Base-by-base conservation (phyloP, 2,888 invertebrate genomes). In the Pandemis corylana region DNA sequence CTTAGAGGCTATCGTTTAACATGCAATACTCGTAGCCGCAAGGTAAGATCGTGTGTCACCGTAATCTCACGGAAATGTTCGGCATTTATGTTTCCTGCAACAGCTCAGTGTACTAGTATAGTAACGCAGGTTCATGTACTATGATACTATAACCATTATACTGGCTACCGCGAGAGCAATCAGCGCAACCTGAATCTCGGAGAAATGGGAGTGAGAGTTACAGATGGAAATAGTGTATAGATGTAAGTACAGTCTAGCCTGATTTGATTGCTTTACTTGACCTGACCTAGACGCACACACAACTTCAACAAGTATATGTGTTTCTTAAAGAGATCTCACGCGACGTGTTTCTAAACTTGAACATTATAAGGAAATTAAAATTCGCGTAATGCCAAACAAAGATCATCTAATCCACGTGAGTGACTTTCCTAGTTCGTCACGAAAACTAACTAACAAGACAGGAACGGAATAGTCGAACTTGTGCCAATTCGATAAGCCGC, bases 401-500 rank as follows among this genome's bases (percentile, higher is more conserved):
- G 10, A 10, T 12, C 7, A 28, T 59, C 59, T 28, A 59, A 28
- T 28, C 28, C 59, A 59, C 20, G 59, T 59, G 5, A 10, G 7
- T 28, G 42, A 15, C 41, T 41, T 63, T 46, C n/a, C 13, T 41
- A 68, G 28, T 64, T 64, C 61, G 44, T 62, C 20, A 67, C 51
- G 46, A 46, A n/a, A 46, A 44, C 15, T 20, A 20, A 56, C 56
- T 15, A n/a, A 28, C 36, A 68, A 46, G n/a, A 65, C 36, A 65
- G 56, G 20, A 65, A 68, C 68, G 46, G 49, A 69, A 74, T 80
- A 81, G 79, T 79, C 81, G 82, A 89, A 89, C 86, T 86, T 87
- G 89, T 82, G 84, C 87, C 82, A 85, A 85, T 87, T 89, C 81
- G 89, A 89, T 90, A 90, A 90, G 84, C 76, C 80, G 87, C 81